Conservation (phyloP, 1,140 invertebrate species). For the Ceratitis capitata region DNA sequence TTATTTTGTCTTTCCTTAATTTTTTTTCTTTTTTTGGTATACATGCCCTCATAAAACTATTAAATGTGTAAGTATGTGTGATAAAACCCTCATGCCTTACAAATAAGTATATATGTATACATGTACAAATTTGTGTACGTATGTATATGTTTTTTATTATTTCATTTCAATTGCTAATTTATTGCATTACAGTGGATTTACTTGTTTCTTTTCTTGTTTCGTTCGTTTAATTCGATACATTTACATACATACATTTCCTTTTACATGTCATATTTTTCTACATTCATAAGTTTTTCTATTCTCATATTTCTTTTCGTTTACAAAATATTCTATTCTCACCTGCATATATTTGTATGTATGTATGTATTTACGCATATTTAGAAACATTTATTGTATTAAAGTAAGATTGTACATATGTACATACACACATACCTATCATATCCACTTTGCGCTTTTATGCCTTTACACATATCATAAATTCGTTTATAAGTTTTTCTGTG, state of each 20-base stretch:
- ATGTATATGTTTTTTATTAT: background rate
- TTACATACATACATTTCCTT: background rate
- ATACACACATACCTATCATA: background rate
- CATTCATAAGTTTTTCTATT: background rate
- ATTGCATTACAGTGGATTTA: too few relatives aligned
- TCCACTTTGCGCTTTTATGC: too few relatives aligned
- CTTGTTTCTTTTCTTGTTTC: background rate
- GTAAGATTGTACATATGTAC: background rate
- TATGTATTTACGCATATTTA: background rate
- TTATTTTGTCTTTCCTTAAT: background rate
- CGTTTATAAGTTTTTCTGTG: background rate
- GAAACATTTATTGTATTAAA: background rate
- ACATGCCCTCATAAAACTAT: background rate
- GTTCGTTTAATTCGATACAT: background rate
- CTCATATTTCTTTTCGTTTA: background rate
- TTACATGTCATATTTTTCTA: constrained; percentile 1
- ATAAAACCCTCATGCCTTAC: background rate
- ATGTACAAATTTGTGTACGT: background rate
- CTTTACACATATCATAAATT: background rate
- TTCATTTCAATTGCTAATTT: background rate
- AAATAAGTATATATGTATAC: background rate
- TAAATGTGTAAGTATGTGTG: background rate
- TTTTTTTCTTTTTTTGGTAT: background rate
- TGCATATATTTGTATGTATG: background rate
- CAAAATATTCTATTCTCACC: background rate